Evolutionary conservation across 2,888 invertebrate genomes (phyloP).

Genomic region (Bombylius major): DNA sequence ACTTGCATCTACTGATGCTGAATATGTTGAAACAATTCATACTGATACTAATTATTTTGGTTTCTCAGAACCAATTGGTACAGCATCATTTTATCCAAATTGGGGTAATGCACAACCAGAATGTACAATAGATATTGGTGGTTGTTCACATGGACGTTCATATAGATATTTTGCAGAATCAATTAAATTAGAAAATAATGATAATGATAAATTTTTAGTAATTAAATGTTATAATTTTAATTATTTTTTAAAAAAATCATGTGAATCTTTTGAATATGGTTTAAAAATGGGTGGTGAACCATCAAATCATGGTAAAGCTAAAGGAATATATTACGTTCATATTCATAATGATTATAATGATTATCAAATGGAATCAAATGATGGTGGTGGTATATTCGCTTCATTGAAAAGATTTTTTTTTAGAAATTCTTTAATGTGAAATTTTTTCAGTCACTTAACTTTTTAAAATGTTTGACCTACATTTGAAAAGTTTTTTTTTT

Average conservation of each 20-base stretch:
- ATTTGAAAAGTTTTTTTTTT: no score
- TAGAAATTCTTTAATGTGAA: no score
- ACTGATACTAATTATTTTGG: conserved; percentile 18
- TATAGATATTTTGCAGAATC: conserved; percentile 12
- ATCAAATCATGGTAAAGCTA: conserved; percentile 15
- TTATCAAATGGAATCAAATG: no score
- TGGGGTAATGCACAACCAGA: conserved; percentile 21
- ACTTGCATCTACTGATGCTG: conserved; percentile 14
- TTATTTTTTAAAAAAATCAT: neutral
- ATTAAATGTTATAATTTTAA: neutral
- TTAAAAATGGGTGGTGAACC: conserved; percentile 8
- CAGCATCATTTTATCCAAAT: conserved; percentile 22
- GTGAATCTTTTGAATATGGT: neutral
- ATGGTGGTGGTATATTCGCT: no score
- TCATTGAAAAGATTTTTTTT: no score
- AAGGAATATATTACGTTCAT: conserved; percentile 21
- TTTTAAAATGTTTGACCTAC: no score
- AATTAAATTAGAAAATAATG: conserved; percentile 20
- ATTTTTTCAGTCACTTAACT: no score
- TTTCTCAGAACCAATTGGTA: conserved; percentile 15
- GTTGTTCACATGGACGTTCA: conserved; percentile 26
- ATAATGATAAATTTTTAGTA: neutral
- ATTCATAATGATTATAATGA: no score
- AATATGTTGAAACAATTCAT: conserved; percentile 21
- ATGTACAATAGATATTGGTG: conserved; percentile 13